phyloP scores from a whole-genome alignment of 92 coral and sea anemone genomes.

The Phenganax stokvisi region DNA sequence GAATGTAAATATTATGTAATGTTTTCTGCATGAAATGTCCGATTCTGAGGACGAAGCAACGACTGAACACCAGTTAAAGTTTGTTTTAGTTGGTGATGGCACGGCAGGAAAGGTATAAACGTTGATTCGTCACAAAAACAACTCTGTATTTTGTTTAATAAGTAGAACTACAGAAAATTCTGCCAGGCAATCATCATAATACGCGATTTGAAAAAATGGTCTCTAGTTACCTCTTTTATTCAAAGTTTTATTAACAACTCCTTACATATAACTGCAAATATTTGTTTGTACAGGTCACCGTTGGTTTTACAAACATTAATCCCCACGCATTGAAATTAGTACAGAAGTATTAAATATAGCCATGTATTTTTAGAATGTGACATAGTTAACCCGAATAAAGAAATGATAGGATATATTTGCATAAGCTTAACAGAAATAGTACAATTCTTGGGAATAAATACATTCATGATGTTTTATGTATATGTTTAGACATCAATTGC shows the following conservation, averaged over 20 bases:
- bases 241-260: no score
- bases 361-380: no score
- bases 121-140: background rate
- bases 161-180: background rate
- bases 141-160: background rate
- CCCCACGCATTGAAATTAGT: no score
- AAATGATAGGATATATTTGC: no score
- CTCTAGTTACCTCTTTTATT: no score
- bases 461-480: background rate
- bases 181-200: background rate
- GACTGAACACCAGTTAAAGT: conserved; percentile 89
- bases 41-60: conserved; percentile 92
- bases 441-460: no score
- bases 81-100: conserved; percentile 93
- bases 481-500: conserved; percentile 80
- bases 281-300: no score
- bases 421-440: background rate
- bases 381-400: no score
- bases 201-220: background rate
- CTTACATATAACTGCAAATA: no score
- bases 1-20: conserved; percentile 4
- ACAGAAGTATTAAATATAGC: no score
- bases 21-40: conserved; percentile 53
- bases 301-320: no score
- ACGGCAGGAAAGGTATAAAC: conserved; percentile 85